Evolutionary conservation across 2,113 vertebrate genomes (phyloP).

Genomic region (Microcebus tavaratra): DNA sequence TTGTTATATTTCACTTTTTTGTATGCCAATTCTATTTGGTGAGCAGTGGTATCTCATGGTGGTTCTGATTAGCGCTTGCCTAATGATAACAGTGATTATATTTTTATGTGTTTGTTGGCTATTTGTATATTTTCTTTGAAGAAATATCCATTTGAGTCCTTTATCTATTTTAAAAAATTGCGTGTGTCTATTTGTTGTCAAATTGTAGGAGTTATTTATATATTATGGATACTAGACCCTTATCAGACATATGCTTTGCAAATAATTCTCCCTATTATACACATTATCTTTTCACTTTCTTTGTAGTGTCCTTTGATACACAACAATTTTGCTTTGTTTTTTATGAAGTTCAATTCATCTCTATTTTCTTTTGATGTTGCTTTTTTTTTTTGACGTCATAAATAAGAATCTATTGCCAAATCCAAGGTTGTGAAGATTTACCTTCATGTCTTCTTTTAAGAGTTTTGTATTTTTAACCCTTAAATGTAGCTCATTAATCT

Average conservation of each 20-base stretch:
- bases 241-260: not conserved
- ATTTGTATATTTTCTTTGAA: not conserved
- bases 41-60: not conserved
- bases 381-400: not conserved
- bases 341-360: not conserved
- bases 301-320: not conserved
- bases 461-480: not conserved
- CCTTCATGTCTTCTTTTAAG: not conserved
- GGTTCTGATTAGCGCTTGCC: not conserved
- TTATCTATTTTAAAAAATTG: not conserved
- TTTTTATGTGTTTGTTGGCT: not conserved
- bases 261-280: not conserved
- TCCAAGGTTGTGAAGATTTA: not conserved
- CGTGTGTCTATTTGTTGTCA: not conserved
- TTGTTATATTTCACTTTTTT: not conserved
- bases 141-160: not conserved
- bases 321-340: not conserved
- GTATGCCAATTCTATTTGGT: not conserved
- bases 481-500: not conserved
- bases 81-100: not conserved
- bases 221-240: not conserved
- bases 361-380: not conserved
- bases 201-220: not conserved
- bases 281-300: not conserved
- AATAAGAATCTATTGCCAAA: not conserved